These are phyloP conservation scores for Cuniculus paca DNA, from an alignment of 2,797 vertebrate genomes.

Conservation along the genomic window DNA sequence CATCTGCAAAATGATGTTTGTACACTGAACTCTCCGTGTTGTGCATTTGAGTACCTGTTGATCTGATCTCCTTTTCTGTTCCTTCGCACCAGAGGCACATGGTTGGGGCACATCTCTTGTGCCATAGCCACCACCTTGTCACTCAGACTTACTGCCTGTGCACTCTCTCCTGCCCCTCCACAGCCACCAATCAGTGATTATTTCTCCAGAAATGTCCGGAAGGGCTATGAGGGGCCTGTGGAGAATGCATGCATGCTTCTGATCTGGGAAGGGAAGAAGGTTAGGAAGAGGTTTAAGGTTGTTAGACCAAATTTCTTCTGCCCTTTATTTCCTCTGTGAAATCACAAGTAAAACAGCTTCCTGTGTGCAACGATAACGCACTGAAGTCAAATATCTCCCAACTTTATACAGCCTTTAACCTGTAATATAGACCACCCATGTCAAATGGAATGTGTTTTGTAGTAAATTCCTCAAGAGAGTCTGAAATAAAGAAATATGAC, in stretches of 20 bases:
- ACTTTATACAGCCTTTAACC: background rate
- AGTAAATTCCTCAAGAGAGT: conserved; percentile 22
- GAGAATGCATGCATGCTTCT: background rate
- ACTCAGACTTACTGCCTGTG: background rate
- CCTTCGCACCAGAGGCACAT: background rate
- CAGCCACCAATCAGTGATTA: background rate
- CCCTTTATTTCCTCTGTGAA: background rate
- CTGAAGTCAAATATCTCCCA: background rate
- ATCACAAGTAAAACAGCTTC: background rate
- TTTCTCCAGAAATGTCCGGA: conserved; percentile 34
- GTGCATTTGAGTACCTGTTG: background rate
- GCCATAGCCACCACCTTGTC: background rate
- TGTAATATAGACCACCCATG: background rate
- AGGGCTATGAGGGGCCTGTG: background rate
- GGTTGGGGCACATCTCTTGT: background rate
- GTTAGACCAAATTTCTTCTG: background rate
- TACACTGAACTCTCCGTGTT: background rate
- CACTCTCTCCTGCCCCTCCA: background rate
- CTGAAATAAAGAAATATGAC: background rate
- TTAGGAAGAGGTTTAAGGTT: background rate
- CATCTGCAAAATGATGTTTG: background rate
- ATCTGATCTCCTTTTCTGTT: background rate
- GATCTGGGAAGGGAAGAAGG: background rate
- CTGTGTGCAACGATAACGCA: background rate
- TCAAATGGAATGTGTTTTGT: background rate